Conservation (phyloP, 2,888 invertebrate species). For the Dryobota labecula region DNA sequence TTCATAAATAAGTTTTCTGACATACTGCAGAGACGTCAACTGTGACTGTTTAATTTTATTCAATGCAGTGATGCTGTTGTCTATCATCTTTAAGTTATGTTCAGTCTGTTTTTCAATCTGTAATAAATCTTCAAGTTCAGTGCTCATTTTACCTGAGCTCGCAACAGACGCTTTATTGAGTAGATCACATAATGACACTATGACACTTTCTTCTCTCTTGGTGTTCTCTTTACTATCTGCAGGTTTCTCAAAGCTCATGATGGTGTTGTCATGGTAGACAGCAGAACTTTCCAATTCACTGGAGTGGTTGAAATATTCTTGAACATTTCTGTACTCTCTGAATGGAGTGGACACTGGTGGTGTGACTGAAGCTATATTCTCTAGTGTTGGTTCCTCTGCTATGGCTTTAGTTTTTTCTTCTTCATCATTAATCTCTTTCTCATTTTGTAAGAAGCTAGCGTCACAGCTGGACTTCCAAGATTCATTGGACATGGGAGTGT, state of each 20-base stretch:
- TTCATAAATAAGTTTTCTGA: slow-evolving; percentile 76
- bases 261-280: slow-evolving; percentile 77
- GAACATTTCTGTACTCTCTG: slow-evolving; percentile 80
- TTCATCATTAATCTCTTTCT: slow-evolving; percentile 80
- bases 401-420: slow-evolving; percentile 74
- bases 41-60: slow-evolving; percentile 77
- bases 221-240: slow-evolving; percentile 66
- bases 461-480: slow-evolving; percentile 84
- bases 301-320: slow-evolving; percentile 80
- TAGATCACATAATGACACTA: slow-evolving; percentile 82
- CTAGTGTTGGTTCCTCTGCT: slow-evolving; percentile 72
- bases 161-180: slow-evolving; percentile 80
- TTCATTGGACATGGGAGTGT: slow-evolving; percentile 79
- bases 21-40: slow-evolving; percentile 74
- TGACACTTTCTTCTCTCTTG: slow-evolving; percentile 81
- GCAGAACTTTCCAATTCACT: slow-evolving; percentile 75
- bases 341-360: slow-evolving; percentile 84
- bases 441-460: slow-evolving; percentile 83
- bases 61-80: slow-evolving; percentile 74
- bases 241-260: slow-evolving; percentile 81
- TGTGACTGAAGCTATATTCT: slow-evolving; percentile 78
- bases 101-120: slow-evolving; percentile 77
- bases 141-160: slow-evolving; percentile 67
- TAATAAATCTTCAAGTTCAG: slow-evolving; percentile 76
- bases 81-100: slow-evolving; percentile 77